Evolutionary conservation across 2,888 invertebrate species (phyloP).

Genomic region (Tipula vernalis): DNA sequence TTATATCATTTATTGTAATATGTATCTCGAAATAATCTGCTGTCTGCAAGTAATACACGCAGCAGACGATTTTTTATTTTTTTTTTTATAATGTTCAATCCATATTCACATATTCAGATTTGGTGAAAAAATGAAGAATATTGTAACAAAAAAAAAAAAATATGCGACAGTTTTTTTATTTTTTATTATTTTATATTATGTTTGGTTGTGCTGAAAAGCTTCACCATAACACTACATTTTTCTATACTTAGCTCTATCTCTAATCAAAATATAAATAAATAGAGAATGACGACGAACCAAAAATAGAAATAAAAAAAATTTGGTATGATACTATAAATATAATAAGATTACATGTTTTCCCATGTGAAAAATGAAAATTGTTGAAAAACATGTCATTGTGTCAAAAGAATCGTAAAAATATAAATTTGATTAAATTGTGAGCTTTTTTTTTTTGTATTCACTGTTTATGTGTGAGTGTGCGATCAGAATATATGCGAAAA

Average conservation of each 20-base stretch:
- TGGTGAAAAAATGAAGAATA: not conserved
- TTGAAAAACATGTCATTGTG: conserved; percentile 10
- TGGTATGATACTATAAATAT: conserved; percentile 9
- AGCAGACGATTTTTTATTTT: not conserved
- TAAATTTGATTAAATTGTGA: conserved; percentile 10
- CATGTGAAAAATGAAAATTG: conserved; percentile 10
- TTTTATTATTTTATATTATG: not conserved
- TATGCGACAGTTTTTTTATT: not conserved
- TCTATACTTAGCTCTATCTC: not conserved
- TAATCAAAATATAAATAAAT: not conserved
- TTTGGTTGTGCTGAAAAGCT: not conserved
- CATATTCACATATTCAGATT: not conserved
- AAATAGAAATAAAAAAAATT: not conserved
- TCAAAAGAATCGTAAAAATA: conserved; percentile 10
- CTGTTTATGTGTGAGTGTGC: not conserved
- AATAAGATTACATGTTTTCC: conserved; percentile 10
- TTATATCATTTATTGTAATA: not conserved
- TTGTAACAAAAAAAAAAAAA: not conserved
- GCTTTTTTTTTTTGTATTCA: not conserved
- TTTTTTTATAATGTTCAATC: not conserved
- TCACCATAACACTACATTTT: not conserved
- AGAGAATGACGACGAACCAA: not conserved
- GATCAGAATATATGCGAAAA: not conserved
- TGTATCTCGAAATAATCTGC: not conserved
- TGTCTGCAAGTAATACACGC: not conserved